Evolutionary conservation across 2,797 vertebrate species (phyloP).

Genomic region (Centropyge bicolor): DNA sequence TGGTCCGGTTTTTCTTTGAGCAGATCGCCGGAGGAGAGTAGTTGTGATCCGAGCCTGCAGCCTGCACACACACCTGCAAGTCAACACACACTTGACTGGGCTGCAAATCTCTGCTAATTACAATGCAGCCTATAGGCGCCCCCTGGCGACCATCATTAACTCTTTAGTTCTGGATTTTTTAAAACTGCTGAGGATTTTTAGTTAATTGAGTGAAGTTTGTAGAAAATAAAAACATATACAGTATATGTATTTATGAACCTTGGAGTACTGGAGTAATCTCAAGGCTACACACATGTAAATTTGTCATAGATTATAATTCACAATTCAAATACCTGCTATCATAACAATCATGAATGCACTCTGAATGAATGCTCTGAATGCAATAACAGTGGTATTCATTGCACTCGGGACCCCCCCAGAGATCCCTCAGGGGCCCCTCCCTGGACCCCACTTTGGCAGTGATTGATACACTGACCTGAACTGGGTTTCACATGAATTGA

Average conservation of each 20-base stretch:
- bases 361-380: background rate
- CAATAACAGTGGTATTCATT: conserved; percentile 13
- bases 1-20: background rate
- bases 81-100: conserved; percentile 59
- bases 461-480: conserved; percentile 63
- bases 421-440: conserved; percentile 25
- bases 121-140: conserved; percentile 61
- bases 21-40: background rate
- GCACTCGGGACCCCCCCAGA: background rate
- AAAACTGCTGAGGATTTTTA: background rate
- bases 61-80: conserved; percentile 55
- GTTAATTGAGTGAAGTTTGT: background rate
- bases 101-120: conserved; percentile 63
- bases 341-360: background rate
- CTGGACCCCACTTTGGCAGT: conserved; percentile 37
- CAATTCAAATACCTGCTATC: conserved; percentile 15
- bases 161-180: background rate
- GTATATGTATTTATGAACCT: too few relatives aligned
- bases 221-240: background rate
- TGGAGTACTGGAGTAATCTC: background rate
- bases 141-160: conserved; percentile 54
- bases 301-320: background rate
- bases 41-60: background rate
- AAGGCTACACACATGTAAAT: background rate
- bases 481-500: conserved; percentile 61